Base-by-base conservation (phyloP, 2,888 invertebrate genomes). In the Molorchus minor region DNA sequence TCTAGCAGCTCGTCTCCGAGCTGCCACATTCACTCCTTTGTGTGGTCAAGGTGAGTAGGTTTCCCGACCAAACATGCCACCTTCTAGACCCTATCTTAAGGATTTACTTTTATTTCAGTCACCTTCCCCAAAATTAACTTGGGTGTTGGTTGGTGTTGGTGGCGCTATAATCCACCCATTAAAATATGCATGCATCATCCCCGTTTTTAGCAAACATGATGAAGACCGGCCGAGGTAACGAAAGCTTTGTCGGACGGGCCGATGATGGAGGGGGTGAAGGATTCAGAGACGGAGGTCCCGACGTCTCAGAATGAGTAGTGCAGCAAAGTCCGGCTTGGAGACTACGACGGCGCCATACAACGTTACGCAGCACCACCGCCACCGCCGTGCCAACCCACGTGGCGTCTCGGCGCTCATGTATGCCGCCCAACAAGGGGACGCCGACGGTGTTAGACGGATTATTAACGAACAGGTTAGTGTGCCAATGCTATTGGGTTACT, bases 351-450 rank as follows among this genome's bases (percentile, higher is more conserved):
- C 41, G 30, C 29, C 41, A 13, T 41, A 36, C 8, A 30, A 40
- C 41, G 52, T 19, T 29, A 30, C 10, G 3, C 33, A n/a, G 10
- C 43, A 21, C 20, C 17, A 30, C 25, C 43, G 58, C 41, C 52
- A 49, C 29, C 53, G 49, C 52, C 56, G 55, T 58, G 64, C 45
- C 56, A 52, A 25, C 20, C 41, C 41, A 61, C 61, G 64, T 36
- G 76, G 93, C 74, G 92, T 93, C 80, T 91, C 93, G 66, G 87
- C 89, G 71, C 87, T 95, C 76, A 94, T 95, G 94, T 92, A 93
- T 83, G 93, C 94, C 74, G 94, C 94, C 78, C 94, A 94, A 81
- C 94, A 93, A 79, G 92, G 90, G 49, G 88, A 92, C 82, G 89
- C 91, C 79, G 86, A 87, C 66, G 86, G 88, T 69, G 92, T 94